A percentile compares a stretch with the other conserved stretches of the same genome.
Conservation (phyloP, 2,113 vertebrate species). For the Jacana jacana region DNA sequence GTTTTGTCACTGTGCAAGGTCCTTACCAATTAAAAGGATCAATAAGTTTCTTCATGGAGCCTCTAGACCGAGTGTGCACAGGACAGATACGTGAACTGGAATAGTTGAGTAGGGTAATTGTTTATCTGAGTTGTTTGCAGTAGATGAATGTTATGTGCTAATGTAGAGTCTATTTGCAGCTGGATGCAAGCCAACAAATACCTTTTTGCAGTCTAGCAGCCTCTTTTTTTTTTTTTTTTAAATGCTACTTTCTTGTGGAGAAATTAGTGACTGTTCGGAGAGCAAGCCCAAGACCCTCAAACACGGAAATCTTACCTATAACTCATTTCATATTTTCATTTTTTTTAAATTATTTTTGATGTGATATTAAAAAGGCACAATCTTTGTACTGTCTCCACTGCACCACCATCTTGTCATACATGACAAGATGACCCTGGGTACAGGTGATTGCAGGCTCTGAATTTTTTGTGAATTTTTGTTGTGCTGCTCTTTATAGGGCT, state of each 20-base stretch:
- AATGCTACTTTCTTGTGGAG: background rate
- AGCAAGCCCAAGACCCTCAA: background rate
- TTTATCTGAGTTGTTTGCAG: background rate
- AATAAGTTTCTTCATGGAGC: background rate
- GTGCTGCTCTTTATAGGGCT: background rate
- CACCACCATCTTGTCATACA: background rate
- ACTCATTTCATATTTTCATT: background rate
- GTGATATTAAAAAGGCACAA: background rate
- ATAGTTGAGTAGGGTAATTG: background rate
- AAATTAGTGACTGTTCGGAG: background rate
- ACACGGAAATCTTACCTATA: background rate
- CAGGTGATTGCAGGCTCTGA: background rate
- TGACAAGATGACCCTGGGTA: background rate
- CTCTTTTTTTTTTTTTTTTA: background rate
- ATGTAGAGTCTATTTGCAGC: background rate
- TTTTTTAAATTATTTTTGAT: background rate
- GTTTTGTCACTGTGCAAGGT: slow-evolving; percentile 8
- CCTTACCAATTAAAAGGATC: slow-evolving; percentile 39
- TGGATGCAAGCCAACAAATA: background rate
- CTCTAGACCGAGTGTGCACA: background rate
- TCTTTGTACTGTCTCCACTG: background rate
- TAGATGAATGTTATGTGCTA: background rate
- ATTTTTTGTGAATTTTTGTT: background rate
- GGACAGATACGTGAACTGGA: background rate
- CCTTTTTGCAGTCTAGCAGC: background rate